Percentiles rank a stretch among this genome's conserved stretches.
Evolutionary conservation across 1,140 invertebrate species (phyloP).

Genomic region (Aporrectodea caliginosa): DNA sequence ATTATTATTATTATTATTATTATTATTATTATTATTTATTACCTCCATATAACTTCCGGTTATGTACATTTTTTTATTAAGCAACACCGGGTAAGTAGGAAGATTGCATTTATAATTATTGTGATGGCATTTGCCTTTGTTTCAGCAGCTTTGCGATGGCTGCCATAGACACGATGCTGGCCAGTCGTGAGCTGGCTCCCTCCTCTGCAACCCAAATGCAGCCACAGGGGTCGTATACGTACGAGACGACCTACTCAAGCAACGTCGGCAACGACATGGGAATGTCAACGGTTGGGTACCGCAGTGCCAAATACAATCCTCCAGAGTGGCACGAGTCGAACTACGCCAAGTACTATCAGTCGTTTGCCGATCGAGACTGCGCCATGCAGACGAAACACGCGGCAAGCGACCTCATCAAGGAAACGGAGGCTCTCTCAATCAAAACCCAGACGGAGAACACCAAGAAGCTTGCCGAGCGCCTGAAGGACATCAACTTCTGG

Average conservation of each 20-base stretch:
- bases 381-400: slow-evolving; percentile 51
- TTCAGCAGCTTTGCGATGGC: not conserved
- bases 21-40: no score
- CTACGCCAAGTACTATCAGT: slow-evolving; percentile 55
- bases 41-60: no score
- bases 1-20: no score
- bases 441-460: slow-evolving; percentile 52
- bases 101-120: no score
- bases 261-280: slow-evolving; percentile 54
- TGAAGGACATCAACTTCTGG: slow-evolving; percentile 56
- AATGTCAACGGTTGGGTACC: slow-evolving; percentile 53
- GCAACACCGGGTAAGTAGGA: no score
- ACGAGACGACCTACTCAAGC: slow-evolving; percentile 50
- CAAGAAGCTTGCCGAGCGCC: slow-evolving; percentile 52
- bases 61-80: no score
- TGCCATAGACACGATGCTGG: not conserved
- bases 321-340: slow-evolving; percentile 55
- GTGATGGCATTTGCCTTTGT: no score
- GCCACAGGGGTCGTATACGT: slow-evolving; percentile 38
- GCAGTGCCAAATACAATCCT: slow-evolving; percentile 53
- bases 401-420: slow-evolving; percentile 40
- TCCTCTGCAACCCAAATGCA: no score
- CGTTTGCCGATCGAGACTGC: slow-evolving; percentile 52
- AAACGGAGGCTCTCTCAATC: slow-evolving; percentile 45
- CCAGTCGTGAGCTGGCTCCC: not conserved